Evolutionary conservation across 2,888 invertebrate species (phyloP).

Genomic region (Cantharis rustica): DNA sequence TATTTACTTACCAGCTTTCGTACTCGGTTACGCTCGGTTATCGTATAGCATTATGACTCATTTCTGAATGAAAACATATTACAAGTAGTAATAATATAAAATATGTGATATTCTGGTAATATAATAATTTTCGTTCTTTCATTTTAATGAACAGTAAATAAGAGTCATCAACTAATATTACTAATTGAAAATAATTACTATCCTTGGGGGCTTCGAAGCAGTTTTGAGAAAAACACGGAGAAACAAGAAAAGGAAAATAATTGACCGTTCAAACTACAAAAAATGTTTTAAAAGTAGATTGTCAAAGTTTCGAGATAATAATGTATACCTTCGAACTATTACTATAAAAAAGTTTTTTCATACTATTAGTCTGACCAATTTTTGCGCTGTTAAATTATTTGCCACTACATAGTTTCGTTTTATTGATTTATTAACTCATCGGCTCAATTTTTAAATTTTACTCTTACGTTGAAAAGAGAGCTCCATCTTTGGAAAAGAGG

Average conservation of each 20-base stretch:
- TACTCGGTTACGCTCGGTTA: no score
- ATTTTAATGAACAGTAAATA: neutral
- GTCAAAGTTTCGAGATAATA: neutral
- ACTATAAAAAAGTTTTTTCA: neutral
- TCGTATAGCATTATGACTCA: no score
- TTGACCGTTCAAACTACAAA: neutral
- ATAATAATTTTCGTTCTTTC: neutral
- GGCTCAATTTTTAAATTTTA: no score
- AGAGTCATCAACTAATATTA: neutral
- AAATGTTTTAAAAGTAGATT: neutral
- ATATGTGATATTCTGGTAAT: neutral
- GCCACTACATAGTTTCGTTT: no score
- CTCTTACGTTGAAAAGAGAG: no score
- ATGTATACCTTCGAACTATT: neutral
- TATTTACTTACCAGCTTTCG: neutral
- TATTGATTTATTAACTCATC: no score
- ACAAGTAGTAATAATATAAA: no score
- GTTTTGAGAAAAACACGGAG: neutral
- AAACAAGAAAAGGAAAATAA: neutral
- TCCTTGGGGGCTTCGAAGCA: neutral
- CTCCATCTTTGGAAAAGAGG: no score
- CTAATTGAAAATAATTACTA: neutral
- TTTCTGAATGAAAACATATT: no score
- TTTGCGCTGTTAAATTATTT: no score
- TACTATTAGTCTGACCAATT: no score